Evolutionary conservation across 1,140 invertebrate species (phyloP).

Genomic region (Megathymus violae): DNA sequence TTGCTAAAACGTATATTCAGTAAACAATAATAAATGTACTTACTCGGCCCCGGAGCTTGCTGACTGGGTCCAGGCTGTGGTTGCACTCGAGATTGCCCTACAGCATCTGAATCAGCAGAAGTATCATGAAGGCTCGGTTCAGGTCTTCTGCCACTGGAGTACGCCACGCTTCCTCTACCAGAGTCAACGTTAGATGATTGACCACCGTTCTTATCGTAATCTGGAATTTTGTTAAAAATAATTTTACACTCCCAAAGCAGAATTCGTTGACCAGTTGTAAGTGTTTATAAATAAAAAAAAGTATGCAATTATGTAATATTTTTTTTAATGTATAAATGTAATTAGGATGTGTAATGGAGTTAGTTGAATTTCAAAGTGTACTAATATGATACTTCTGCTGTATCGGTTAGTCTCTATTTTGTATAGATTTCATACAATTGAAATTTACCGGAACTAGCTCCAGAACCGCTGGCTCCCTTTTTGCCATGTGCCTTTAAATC

Average conservation of each 20-base stretch:
- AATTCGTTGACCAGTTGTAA: no score
- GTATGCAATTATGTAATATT: no score
- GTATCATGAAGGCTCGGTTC: slow-evolving; percentile 79
- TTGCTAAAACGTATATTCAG: no score
- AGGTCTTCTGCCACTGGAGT: slow-evolving; percentile 88
- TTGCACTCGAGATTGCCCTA: slow-evolving; percentile 50
- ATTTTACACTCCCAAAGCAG: neutral
- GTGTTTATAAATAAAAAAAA: no score
- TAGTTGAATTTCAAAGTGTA: no score
- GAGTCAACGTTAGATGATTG: slow-evolving; percentile 90
- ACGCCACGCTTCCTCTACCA: slow-evolving; percentile 89
- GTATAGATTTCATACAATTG: no score
- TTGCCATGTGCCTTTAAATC: slow-evolving; percentile 74
- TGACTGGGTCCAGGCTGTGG: slow-evolving; percentile 69
- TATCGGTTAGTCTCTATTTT: no score
- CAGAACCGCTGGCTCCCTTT: slow-evolving; percentile 70
- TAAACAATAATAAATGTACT: no score
- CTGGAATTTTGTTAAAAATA: slow-evolving; percentile 53
- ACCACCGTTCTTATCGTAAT: slow-evolving; percentile 89
- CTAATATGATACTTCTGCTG: no score
- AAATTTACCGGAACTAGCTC: slow-evolving; percentile 70
- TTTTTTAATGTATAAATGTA: no score
- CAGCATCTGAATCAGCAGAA: slow-evolving; percentile 81
- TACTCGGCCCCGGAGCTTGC: slow-evolving; percentile 62
- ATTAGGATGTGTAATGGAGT: no score